phyloP scores from a whole-genome alignment of 1,140 invertebrate genomes.

The Holotrichia oblita region DNA sequence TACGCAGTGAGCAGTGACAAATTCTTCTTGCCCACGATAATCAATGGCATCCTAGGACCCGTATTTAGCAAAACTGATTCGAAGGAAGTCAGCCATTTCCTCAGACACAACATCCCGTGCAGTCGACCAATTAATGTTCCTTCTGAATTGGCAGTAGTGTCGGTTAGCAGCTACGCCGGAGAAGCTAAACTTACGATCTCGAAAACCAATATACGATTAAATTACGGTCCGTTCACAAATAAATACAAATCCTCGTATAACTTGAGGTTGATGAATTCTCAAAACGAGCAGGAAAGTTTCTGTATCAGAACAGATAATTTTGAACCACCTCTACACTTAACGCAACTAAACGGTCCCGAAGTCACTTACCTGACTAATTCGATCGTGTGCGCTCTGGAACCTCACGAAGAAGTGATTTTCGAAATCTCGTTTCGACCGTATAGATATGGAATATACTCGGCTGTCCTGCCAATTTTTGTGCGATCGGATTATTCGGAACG shows the following conservation, averaged over 20 bases:
- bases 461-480: slow-evolving; percentile 40
- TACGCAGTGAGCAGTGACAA: slow-evolving; percentile 49
- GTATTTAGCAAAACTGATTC: background rate
- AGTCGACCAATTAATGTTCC: background rate
- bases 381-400: slow-evolving; percentile 41
- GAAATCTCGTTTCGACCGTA: slow-evolving; percentile 23
- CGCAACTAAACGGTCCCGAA: background rate
- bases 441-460: background rate
- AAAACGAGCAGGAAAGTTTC: slow-evolving; percentile 19
- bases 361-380: slow-evolving; percentile 6
- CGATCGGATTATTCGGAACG: slow-evolving; percentile 37
- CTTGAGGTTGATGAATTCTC: slow-evolving; percentile 40
- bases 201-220: background rate
- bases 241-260: background rate
- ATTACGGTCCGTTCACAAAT: background rate
- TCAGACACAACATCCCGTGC: background rate
- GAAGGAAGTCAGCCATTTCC: background rate
- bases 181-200: background rate
- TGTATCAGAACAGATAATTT: slow-evolving; percentile 45
- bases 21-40: slow-evolving; percentile 55
- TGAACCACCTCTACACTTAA: slow-evolving; percentile 16
- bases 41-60: slow-evolving; percentile 57
- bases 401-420: slow-evolving; percentile 41
- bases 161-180: background rate
- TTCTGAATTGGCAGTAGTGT: background rate